These are phyloP conservation scores for Lycocerus yunnanus DNA, from an alignment of 2,888 invertebrate species.

Conservation along the genomic window DNA sequence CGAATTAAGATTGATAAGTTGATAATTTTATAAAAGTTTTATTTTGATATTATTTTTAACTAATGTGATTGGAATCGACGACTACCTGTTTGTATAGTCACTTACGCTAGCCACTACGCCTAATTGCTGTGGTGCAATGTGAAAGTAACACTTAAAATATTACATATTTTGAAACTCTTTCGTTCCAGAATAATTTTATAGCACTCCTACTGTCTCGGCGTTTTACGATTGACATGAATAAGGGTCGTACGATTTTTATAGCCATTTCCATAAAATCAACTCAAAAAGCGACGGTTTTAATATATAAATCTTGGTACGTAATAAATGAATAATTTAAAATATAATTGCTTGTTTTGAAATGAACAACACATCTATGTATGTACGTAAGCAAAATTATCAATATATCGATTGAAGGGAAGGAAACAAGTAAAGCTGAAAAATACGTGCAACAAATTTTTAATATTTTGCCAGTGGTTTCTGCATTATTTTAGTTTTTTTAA, in stretches of 20 bases:
- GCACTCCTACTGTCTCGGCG: background rate
- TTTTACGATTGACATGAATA: background rate
- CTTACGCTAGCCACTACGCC: background rate
- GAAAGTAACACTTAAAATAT: background rate
- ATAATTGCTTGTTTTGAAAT: background rate
- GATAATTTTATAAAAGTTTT: too few relatives aligned
- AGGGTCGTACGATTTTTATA: background rate
- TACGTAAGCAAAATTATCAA: slow-evolving; percentile 22
- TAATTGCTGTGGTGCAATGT: background rate
- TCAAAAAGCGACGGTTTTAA: background rate
- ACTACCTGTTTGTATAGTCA: too few relatives aligned
- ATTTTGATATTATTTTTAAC: too few relatives aligned
- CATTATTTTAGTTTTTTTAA: background rate
- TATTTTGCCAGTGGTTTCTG: background rate
- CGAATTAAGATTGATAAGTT: too few relatives aligned
- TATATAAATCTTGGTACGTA: background rate
- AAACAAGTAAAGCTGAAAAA: background rate
- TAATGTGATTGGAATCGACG: too few relatives aligned
- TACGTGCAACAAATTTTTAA: background rate
- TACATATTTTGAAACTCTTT: background rate
- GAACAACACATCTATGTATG: slow-evolving; percentile 7
- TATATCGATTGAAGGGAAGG: slow-evolving; percentile 15
- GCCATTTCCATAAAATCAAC: background rate
- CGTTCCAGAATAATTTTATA: background rate
- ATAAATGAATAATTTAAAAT: background rate